phyloP scores from a whole-genome alignment of 2,113 vertebrate species.

The Myiozetetes cayanensis region DNA sequence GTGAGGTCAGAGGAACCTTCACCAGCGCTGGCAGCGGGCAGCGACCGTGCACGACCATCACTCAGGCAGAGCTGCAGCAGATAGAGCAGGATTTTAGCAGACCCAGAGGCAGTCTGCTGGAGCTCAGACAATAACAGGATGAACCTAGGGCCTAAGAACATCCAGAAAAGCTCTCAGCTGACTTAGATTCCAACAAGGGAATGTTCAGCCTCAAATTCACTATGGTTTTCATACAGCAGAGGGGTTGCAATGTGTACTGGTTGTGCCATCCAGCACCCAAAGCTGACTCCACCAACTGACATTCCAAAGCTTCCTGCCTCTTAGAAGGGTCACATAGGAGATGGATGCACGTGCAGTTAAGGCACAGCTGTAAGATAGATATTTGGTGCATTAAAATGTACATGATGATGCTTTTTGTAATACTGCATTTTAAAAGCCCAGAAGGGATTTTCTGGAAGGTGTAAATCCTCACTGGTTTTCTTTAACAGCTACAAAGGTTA shows the following conservation, averaged over 20 bases:
- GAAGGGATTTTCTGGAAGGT: not conserved
- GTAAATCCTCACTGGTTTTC: not conserved
- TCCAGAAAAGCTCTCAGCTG: not conserved
- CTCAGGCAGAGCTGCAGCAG: not conserved
- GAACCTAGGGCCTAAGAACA: not conserved
- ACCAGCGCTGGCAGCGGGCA: accelerated
- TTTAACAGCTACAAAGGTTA: not conserved
- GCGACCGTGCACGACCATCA: accelerated
- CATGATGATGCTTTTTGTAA: not conserved
- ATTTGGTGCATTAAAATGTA: not conserved
- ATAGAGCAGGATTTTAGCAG: not conserved
- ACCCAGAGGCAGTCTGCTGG: not conserved
- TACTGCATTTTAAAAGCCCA: not conserved
- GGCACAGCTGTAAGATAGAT: not conserved
- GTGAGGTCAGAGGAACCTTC: not conserved
- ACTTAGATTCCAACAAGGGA: not conserved
- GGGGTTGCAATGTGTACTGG: not conserved
- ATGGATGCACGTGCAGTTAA: not conserved
- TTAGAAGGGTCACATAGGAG: not conserved
- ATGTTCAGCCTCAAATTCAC: not conserved
- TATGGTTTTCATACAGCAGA: accelerated
- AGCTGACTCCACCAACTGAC: not conserved
- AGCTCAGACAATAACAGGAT: not conserved
- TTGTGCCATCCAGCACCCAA: not conserved
- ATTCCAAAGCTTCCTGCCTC: not conserved